Evolutionary conservation across 2,888 invertebrate species (phyloP).

Genomic region (Lasioglossum oenotherae): DNA sequence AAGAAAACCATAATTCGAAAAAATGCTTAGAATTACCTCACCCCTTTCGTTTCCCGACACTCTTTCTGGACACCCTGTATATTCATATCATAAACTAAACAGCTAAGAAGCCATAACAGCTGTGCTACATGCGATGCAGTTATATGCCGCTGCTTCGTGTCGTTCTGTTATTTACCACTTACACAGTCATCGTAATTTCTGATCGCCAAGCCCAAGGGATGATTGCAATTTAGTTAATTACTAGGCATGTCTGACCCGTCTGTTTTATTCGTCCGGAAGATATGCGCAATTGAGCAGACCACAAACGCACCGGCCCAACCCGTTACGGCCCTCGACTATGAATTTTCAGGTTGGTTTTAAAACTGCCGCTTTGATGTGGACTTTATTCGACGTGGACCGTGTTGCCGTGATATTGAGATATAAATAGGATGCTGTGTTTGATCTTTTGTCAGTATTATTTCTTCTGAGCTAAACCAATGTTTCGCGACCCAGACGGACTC

Average conservation of each 20-base stretch:
- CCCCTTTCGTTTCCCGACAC: not conserved
- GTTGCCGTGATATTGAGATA: not conserved
- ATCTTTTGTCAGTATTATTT: not conserved
- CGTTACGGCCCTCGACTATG: slow-evolving; percentile 39
- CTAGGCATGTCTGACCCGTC: not conserved
- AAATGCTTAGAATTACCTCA: no score
- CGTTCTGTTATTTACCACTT: slow-evolving; percentile 8
- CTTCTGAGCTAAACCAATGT: not conserved
- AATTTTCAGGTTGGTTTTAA: slow-evolving; percentile 47
- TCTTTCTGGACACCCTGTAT: not conserved
- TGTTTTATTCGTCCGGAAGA: slow-evolving; percentile 36
- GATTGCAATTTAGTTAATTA: slow-evolving; percentile 32
- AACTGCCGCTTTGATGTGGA: not conserved
- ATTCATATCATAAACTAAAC: not conserved
- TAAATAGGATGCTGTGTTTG: not conserved
- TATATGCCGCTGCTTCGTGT: not conserved
- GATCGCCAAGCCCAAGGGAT: not conserved
- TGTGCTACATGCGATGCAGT: slow-evolving; percentile 12
- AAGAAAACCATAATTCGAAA: no score
- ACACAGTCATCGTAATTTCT: not conserved
- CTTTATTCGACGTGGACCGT: not conserved
- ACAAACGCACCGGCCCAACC: slow-evolving; percentile 28
- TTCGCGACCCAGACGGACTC: not conserved
- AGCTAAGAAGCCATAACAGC: not conserved
- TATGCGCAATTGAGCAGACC: slow-evolving; percentile 31